These are phyloP conservation scores for Harpalus rubripes DNA, from an alignment of 2,888 invertebrate species.

Conservation along the genomic window DNA sequence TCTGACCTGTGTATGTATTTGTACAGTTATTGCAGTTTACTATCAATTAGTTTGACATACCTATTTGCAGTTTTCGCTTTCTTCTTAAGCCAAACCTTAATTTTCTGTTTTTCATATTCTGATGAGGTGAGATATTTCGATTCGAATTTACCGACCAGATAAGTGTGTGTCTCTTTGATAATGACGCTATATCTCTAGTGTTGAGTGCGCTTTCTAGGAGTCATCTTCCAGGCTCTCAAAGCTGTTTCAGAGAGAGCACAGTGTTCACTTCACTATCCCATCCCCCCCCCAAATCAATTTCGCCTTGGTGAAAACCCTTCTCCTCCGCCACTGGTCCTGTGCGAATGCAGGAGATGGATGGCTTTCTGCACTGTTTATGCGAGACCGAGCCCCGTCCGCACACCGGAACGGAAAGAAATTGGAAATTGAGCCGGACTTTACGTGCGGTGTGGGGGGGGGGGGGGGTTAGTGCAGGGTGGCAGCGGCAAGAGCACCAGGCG, in stretches of 20 bases:
- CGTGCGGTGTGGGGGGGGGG: slow-evolving; percentile 68
- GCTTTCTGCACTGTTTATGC: slow-evolving; percentile 76
- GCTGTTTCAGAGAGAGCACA: not conserved
- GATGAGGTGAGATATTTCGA: too few relatives aligned
- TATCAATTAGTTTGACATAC: too few relatives aligned
- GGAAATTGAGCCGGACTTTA: slow-evolving; percentile 74
- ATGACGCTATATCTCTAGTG: too few relatives aligned
- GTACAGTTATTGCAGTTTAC: too few relatives aligned
- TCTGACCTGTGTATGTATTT: too few relatives aligned
- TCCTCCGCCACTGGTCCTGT: not conserved
- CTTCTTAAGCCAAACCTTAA: too few relatives aligned
- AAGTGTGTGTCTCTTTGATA: too few relatives aligned
- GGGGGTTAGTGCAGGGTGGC: not conserved
- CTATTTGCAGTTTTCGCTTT: too few relatives aligned
- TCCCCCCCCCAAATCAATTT: slow-evolving; percentile 21
- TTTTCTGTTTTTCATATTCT: too few relatives aligned
- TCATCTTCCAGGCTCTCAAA: too few relatives aligned
- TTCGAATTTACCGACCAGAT: too few relatives aligned
- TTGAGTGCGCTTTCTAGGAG: too few relatives aligned
- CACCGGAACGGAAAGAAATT: slow-evolving; percentile 72
- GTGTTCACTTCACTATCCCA: not conserved
- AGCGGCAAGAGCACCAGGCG: slow-evolving; percentile 40
- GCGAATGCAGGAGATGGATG: slow-evolving; percentile 74
- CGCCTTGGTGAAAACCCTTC: not conserved
- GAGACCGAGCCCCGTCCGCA: slow-evolving; percentile 70